Conservation (phyloP, 2,888 invertebrate species). For the Pachliopta kotzebuea region DNA sequence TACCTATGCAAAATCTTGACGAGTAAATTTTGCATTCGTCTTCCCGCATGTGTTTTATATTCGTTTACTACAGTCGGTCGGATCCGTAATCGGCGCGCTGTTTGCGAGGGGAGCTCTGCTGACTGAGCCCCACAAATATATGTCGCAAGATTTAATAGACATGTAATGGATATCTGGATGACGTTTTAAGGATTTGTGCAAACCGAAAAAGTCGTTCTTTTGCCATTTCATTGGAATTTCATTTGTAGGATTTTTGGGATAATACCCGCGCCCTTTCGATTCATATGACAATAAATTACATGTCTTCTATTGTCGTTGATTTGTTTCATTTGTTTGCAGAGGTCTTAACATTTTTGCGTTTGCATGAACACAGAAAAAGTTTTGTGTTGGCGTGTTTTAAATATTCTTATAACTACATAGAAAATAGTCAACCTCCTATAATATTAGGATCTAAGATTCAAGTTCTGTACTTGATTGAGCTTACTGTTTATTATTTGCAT, state of each 20-base stretch:
- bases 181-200: constrained; percentile 81
- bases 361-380: no score
- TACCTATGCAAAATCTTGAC: constrained; percentile 78
- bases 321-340: constrained; percentile 19
- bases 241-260: constrained; percentile 75
- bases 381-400: no score
- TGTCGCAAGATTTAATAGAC: constrained; percentile 81
- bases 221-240: constrained; percentile 75
- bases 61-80: constrained; percentile 78
- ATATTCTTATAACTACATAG: no score
- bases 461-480: no score
- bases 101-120: constrained; percentile 78
- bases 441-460: no score
- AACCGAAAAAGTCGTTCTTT: constrained; percentile 79
- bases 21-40: constrained; percentile 77
- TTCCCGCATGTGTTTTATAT: constrained; percentile 80
- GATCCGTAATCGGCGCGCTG: constrained; percentile 76
- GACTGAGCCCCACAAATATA: constrained; percentile 78
- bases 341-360: no score
- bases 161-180: constrained; percentile 81
- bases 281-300: constrained; percentile 38
- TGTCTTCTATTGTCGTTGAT: constrained; percentile 35
- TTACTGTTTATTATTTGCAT: no score
- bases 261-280: constrained; percentile 56
- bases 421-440: no score